Evolutionary conservation across 2,113 vertebrate species (phyloP).

Genomic region (Passer montanus): DNA sequence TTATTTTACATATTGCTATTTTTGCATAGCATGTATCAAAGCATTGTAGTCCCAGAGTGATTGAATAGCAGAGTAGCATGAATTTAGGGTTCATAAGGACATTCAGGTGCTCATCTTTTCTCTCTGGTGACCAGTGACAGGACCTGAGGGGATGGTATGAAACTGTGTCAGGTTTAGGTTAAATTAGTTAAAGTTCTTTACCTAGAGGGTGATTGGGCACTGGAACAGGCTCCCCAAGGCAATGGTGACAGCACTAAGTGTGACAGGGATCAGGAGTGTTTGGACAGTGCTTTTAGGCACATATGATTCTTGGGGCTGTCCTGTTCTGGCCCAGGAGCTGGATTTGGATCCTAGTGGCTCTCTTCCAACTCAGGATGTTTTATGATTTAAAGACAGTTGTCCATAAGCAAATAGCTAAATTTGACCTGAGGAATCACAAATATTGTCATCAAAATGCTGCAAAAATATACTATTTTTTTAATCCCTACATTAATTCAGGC

Average conservation of each 20-base stretch:
- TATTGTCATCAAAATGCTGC: slow-evolving; percentile 53
- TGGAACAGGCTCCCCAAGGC: not conserved
- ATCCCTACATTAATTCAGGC: slow-evolving; percentile 10
- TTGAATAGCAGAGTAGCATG: not conserved
- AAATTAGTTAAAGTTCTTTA: not conserved
- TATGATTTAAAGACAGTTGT: not conserved
- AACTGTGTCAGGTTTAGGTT: not conserved
- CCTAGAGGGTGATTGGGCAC: no score
- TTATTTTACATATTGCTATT: not conserved
- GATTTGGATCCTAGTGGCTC: not conserved
- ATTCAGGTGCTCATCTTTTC: not conserved
- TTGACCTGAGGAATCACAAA: slow-evolving; percentile 2
- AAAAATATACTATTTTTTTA: not conserved
- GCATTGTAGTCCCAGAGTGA: not conserved
- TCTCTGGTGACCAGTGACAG: not conserved
- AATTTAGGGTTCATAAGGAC: not conserved
- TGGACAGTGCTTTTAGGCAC: not conserved
- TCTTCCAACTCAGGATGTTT: not conserved
- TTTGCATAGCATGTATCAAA: not conserved
- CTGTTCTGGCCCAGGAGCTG: not conserved
- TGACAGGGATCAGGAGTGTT: not conserved
- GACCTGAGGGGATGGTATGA: not conserved
- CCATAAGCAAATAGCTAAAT: slow-evolving; percentile 17
- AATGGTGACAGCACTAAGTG: not conserved
- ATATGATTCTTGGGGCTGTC: not conserved